Evolutionary conservation across 2,888 invertebrate species (phyloP).

Genomic region (Brachylomia viminalis): DNA sequence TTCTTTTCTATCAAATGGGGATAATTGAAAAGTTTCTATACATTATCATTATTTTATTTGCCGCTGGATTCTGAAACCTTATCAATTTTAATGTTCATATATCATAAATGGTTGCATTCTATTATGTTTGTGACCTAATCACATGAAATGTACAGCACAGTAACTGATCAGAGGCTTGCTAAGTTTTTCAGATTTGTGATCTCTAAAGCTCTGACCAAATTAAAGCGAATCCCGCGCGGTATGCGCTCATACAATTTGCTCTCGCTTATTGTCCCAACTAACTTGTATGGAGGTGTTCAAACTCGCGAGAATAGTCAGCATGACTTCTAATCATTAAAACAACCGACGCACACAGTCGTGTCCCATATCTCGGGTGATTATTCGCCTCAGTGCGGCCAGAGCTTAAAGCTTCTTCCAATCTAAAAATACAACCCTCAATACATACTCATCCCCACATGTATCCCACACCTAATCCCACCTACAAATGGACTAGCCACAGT

Average conservation of each 20-base stretch:
- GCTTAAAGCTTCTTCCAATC: background rate
- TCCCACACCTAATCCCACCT: slow-evolving; percentile 37
- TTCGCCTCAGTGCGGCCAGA: background rate
- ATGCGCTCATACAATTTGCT: background rate
- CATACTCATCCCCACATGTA: background rate
- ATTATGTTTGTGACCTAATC: background rate
- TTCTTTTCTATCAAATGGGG: background rate
- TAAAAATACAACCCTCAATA: background rate
- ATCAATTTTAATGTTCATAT: background rate
- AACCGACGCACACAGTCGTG: background rate
- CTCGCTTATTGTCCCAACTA: background rate
- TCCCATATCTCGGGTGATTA: background rate
- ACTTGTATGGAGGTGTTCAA: background rate
- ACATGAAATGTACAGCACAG: background rate
- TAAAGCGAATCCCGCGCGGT: background rate
- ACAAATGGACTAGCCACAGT: slow-evolving; percentile 60
- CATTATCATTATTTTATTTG: background rate
- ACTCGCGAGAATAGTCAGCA: fast-evolving
- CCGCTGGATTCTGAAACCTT: background rate
- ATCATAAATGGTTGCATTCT: background rate
- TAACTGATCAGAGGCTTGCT: background rate
- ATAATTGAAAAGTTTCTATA: background rate
- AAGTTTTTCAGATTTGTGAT: too few species aligned
- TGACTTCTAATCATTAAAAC: background rate
- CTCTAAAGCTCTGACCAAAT: background rate